phyloP scores from a whole-genome alignment of 2,797 vertebrate genomes.

The Heteromormyrus szaboi region DNA sequence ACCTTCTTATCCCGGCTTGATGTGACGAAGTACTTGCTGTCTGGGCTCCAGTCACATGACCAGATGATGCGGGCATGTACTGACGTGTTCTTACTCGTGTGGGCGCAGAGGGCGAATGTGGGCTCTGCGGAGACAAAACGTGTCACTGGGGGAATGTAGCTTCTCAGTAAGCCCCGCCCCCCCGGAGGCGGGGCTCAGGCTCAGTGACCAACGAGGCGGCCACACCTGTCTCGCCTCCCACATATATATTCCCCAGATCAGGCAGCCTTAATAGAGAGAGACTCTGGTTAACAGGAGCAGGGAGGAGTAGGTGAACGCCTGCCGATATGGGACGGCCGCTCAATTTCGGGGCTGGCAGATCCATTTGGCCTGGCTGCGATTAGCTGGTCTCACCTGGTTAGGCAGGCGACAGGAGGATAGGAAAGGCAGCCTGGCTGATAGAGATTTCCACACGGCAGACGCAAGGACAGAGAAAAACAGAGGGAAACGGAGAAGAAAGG shows the following conservation, averaged over 20 bases:
- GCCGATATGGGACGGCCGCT: not conserved
- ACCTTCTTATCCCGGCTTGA: slow-evolving; percentile 96
- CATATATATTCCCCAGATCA: not conserved
- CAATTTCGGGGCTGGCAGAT: not conserved
- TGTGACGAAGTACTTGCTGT: slow-evolving; percentile 87
- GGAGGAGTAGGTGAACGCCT: not conserved
- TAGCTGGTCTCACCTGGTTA: slow-evolving; percentile 29
- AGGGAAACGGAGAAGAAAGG: not conserved
- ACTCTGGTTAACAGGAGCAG: not conserved
- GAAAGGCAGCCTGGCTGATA: slow-evolving; percentile 9
- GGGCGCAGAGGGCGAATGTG: slow-evolving; percentile 69
- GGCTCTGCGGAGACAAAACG: slow-evolving; percentile 58
- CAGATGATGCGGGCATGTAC: slow-evolving; percentile 91
- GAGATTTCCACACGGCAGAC: slow-evolving; percentile 15
- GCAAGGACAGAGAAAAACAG: not conserved
- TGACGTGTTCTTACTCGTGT: slow-evolving; percentile 76
- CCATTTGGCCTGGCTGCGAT: not conserved
- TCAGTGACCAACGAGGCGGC: not conserved
- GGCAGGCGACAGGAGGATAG: not conserved
- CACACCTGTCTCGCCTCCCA: not conserved
- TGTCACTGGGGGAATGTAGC: not conserved
- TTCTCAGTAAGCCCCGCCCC: too few species aligned
- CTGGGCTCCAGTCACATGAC: slow-evolving; percentile 93
- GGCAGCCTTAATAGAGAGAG: slow-evolving; percentile 2
- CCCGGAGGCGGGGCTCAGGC: not conserved